phyloP scores from a whole-genome alignment of 2,113 vertebrate genomes.

The Pseudopodoces humilis region DNA sequence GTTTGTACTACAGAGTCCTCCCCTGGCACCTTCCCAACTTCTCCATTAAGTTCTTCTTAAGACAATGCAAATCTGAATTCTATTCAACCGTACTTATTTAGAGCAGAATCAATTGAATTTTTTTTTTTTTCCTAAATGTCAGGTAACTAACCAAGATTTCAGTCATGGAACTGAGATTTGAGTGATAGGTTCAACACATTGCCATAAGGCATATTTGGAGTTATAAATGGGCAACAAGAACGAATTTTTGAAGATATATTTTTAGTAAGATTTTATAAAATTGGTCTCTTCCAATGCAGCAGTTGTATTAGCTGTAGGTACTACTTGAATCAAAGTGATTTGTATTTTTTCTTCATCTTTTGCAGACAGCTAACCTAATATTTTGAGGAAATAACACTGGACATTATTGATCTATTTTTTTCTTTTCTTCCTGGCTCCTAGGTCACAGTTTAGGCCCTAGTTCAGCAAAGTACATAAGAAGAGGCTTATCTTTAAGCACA shows the following conservation, averaged over 20 bases:
- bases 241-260: background rate
- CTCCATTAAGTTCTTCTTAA: background rate
- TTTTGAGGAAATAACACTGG: background rate
- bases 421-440: slow-evolving; percentile 22
- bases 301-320: background rate
- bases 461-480: slow-evolving; percentile 66
- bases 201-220: background rate
- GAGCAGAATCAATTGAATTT: too few species aligned
- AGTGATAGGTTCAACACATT: background rate
- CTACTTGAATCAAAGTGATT: background rate
- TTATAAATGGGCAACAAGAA: background rate
- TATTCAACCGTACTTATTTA: background rate
- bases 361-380: background rate
- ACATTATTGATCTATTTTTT: slow-evolving; percentile 49
- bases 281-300: background rate
- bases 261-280: background rate
- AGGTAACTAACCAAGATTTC: background rate
- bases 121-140: background rate
- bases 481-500: slow-evolving; percentile 69
- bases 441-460: slow-evolving; percentile 60
- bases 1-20: background rate
- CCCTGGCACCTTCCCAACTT: background rate
- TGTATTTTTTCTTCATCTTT: background rate
- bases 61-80: background rate
- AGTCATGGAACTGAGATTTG: background rate